Evolutionary conservation across 2,113 vertebrate genomes (phyloP).

Genomic region (Caranx ignobilis): DNA sequence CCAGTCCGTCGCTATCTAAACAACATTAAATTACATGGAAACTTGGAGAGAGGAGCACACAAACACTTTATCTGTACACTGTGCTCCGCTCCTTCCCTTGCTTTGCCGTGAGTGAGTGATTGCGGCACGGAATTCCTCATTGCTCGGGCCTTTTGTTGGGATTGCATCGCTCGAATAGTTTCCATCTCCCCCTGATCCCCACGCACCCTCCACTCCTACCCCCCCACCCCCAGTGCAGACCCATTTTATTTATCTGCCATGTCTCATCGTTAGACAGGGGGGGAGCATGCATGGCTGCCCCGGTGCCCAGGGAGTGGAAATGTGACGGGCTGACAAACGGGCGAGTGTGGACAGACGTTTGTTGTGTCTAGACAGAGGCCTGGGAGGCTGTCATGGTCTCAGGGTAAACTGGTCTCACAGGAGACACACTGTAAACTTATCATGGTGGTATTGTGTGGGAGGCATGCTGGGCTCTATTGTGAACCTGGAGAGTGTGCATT

Average conservation of each 20-base stretch:
- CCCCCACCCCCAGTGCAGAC: constrained; percentile 28
- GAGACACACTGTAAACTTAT: constrained; percentile 62
- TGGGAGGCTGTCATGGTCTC: constrained; percentile 54
- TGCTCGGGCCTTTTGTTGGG: constrained; percentile 77
- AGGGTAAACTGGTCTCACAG: constrained; percentile 58
- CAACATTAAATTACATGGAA: constrained; percentile 79
- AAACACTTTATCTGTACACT: constrained; percentile 53
- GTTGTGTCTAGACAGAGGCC: constrained; percentile 77
- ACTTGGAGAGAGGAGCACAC: constrained; percentile 59
- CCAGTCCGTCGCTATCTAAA: constrained; percentile 71
- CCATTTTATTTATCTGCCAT: constrained; percentile 74
- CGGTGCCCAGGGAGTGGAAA: constrained; percentile 65
- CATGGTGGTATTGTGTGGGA: constrained; percentile 62
- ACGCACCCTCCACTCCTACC: neutral
- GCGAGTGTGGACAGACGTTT: constrained; percentile 72
- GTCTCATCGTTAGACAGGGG: constrained; percentile 60
- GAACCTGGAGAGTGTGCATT: constrained; percentile 11
- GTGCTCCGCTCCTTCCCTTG: constrained; percentile 32
- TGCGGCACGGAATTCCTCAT: constrained; percentile 76
- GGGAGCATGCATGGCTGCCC: constrained; percentile 64
- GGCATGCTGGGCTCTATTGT: constrained; percentile 40
- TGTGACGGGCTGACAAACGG: constrained; percentile 64
- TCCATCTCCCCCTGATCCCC: constrained; percentile 48
- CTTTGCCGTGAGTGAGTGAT: constrained; percentile 73
- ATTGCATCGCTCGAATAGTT: constrained; percentile 80